Evolutionary conservation across 2,113 vertebrate species (phyloP), one percentile per base, ranked within the genome.

Genomic region (Lontra canadensis): DNA sequence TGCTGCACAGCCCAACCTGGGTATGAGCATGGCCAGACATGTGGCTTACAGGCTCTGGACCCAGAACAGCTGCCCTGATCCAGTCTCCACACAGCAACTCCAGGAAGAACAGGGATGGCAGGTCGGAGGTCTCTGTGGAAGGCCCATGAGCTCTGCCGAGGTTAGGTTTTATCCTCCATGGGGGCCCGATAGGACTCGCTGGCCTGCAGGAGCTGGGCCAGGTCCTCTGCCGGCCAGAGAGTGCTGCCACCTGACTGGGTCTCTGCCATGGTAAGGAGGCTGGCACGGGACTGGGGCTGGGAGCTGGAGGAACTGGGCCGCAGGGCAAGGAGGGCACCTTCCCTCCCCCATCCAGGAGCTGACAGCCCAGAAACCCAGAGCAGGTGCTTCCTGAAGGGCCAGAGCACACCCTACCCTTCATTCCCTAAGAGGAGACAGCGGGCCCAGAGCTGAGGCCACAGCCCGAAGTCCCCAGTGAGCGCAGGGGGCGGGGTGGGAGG

Each of bases 181-280:
- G 5, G 34, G 6, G 31, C 39, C 57, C 42, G 0, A 15, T 0
- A 34, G 59, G 18, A 29, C 44, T 12, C 0, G 0, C 55, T 7
- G 20, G 34, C 13, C 15, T 7, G 25, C 34, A 15, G 18, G 23
- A 52, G n/a, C 18, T n/a, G 21, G 61, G 18, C 52, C 2, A 13
- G n/a, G 12, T 34, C 34, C 47, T 18, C 31, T 14, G 34, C 17
- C 15, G 7, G 34, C 47, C 36, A 9, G 20, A 11, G 0, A 0
- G 15, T 4, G 12, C 25, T 69, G 52, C 17, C 29, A 23, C 14
- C 18, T 26, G 36, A 31, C 11, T 8, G 42, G 31, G 9, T 31
- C 52, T 78, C 61, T 13, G 25, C 36, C 39, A 1, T 7, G n/a
- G 49, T 18, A 73, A 6, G 14, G 61, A 44, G 5, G 69, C 36